A percentile compares a stretch with the other conserved stretches of the same genome.
Conservation (phyloP, 92 coral and sea anemone species). For the Palythoa caribaeorum region DNA sequence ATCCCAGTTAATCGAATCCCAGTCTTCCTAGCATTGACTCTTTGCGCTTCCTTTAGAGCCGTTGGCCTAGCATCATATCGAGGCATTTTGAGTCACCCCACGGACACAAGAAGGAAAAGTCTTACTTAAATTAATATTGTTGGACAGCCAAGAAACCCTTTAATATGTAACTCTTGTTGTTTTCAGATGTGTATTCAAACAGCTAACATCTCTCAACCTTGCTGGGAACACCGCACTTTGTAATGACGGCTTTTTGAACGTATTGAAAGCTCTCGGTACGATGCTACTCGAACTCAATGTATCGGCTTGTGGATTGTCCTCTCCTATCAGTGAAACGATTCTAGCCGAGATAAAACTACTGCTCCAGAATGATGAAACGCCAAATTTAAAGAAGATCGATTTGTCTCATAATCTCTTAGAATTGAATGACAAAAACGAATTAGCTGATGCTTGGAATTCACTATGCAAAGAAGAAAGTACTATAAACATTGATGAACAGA, state of each 20-base stretch:
- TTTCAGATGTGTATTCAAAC: constrained; percentile 29
- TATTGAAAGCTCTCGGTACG: constrained; percentile 53
- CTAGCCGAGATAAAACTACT: constrained; percentile 25
- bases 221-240: constrained; percentile 74
- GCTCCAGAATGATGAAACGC: constrained; percentile 12
- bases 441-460: constrained; percentile 50
- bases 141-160: too few species aligned
- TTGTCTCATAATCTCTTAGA: constrained; percentile 43
- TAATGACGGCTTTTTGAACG: constrained; percentile 33
- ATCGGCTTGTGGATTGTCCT: constrained; percentile 79
- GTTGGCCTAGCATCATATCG: too few species aligned
- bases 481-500: constrained; percentile 28
- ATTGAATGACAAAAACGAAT: constrained; percentile 23
- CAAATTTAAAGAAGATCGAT: constrained; percentile 51
- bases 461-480: constrained; percentile 26
- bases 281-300: constrained; percentile 65
- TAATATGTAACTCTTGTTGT: background rate
- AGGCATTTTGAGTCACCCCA: too few species aligned
- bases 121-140: too few species aligned
- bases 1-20: too few species aligned
- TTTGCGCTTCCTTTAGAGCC: too few species aligned
- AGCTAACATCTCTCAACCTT: constrained; percentile 64
- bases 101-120: too few species aligned
- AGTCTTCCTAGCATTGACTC: too few species aligned
- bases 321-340: constrained; percentile 67